phyloP scores from a whole-genome alignment of 2,113 vertebrate species.

The Numida meleagris region DNA sequence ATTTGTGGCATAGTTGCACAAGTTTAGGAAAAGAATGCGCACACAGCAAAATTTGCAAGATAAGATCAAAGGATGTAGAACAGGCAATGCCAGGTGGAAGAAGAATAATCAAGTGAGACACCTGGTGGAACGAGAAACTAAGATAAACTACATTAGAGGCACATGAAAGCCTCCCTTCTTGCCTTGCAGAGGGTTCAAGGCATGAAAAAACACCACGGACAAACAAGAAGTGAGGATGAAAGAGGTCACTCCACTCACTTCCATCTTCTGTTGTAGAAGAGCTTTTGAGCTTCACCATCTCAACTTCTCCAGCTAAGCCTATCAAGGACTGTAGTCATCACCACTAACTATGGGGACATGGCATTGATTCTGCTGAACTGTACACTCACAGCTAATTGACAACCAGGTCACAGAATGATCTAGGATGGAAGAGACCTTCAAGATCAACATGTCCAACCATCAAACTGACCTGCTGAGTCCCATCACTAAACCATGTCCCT shows the following conservation, averaged over 20 bases:
- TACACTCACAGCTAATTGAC: not conserved
- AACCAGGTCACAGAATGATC: not conserved
- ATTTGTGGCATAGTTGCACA: not conserved
- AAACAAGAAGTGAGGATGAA: not conserved
- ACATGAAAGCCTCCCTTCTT: not conserved
- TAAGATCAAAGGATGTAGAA: not conserved
- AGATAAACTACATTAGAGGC: not conserved
- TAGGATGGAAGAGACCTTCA: not conserved
- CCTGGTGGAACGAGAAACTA: not conserved
- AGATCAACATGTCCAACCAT: not conserved
- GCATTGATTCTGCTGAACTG: not conserved
- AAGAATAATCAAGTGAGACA: not conserved
- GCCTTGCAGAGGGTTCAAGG: not conserved
- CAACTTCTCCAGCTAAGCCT: not conserved
- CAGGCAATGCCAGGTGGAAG: not conserved
- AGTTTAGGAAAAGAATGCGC: not conserved
- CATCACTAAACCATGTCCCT: not conserved
- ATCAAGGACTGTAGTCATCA: not conserved
- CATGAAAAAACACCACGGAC: not conserved
- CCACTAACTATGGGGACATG: not conserved
- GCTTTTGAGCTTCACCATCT: not conserved
- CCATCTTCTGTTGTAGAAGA: not conserved
- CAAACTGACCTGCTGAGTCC: not conserved
- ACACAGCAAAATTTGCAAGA: constrained; percentile 4
- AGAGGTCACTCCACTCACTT: not conserved